Conservation (phyloP, 2,113 vertebrate species). For the Cygnus atratus region DNA sequence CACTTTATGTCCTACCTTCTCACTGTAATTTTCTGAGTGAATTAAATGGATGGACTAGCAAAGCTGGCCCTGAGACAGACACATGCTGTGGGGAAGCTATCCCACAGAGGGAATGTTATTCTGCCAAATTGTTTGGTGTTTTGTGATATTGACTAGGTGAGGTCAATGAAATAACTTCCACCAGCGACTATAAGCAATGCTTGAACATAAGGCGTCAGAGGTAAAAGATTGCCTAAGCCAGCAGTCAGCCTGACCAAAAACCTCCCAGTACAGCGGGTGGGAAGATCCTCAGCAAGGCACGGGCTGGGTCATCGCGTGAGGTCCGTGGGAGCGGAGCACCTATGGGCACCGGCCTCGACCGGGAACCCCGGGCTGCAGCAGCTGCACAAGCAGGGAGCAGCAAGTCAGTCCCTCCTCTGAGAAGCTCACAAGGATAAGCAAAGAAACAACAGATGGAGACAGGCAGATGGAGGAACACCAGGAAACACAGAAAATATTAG, state of each 20-base stretch:
- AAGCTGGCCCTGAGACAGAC: conserved; percentile 41
- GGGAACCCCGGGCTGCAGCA: background rate
- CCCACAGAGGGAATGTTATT: conserved; percentile 14
- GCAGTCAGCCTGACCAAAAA: background rate
- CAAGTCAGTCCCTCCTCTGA: background rate
- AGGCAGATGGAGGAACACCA: conserved; percentile 52
- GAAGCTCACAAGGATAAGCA: background rate
- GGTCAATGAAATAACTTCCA: background rate
- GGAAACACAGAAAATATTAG: conserved; percentile 67
- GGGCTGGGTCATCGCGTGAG: accelerated
- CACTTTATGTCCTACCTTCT: conserved; percentile 11
- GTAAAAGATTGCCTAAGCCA: background rate
- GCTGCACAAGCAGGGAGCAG: background rate
- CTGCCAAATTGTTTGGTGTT: background rate
- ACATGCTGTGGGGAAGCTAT: conserved; percentile 9
- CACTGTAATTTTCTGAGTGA: conserved; percentile 50
- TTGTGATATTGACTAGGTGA: conserved; percentile 1
- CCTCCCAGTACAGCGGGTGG: accelerated
- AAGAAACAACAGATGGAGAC: conserved; percentile 50
- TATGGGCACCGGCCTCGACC: accelerated
- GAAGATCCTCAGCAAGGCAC: accelerated
- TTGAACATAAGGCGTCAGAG: background rate
- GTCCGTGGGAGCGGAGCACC: background rate
- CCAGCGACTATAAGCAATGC: background rate
- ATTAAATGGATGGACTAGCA: conserved; percentile 48